These are phyloP conservation scores for Ploceus nigricollis DNA, from an alignment of 2,113 vertebrate genomes.

Conservation along the genomic window DNA sequence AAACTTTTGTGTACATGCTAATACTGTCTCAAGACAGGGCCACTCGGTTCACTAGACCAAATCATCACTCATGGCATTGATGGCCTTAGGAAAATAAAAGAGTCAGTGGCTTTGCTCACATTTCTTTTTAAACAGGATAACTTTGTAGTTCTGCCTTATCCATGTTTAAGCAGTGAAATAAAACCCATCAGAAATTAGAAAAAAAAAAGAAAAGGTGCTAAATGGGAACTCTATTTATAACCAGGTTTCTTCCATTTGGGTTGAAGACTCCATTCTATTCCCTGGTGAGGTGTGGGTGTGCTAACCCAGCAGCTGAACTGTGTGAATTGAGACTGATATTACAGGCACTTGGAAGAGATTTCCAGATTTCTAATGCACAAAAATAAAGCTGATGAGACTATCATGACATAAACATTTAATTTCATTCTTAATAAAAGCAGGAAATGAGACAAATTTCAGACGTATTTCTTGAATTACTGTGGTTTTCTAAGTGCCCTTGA, in stretches of 20 bases:
- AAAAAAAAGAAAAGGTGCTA: background rate
- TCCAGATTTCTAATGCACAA: background rate
- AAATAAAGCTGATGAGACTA: background rate
- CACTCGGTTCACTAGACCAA: background rate
- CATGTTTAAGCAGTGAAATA: background rate
- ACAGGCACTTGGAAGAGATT: background rate
- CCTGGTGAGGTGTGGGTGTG: background rate
- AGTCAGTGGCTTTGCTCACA: background rate
- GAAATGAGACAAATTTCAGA: conserved; percentile 48
- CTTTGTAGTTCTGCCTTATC: background rate
- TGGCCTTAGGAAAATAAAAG: background rate
- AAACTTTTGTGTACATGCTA: background rate
- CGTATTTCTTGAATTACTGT: conserved; percentile 42
- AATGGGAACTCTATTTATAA: background rate
- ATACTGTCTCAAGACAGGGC: background rate
- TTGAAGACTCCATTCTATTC: background rate
- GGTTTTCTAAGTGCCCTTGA: conserved; percentile 17
- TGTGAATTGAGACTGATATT: background rate
- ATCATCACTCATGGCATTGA: background rate
- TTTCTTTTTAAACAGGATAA: background rate
- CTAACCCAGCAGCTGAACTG: background rate
- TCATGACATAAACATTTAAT: background rate
- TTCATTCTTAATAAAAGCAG: background rate
- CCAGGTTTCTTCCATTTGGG: background rate
- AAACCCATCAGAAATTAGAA: background rate